phyloP scores from a whole-genome alignment of 2,113 vertebrate genomes.

The Cyprinodon tularosa region DNA sequence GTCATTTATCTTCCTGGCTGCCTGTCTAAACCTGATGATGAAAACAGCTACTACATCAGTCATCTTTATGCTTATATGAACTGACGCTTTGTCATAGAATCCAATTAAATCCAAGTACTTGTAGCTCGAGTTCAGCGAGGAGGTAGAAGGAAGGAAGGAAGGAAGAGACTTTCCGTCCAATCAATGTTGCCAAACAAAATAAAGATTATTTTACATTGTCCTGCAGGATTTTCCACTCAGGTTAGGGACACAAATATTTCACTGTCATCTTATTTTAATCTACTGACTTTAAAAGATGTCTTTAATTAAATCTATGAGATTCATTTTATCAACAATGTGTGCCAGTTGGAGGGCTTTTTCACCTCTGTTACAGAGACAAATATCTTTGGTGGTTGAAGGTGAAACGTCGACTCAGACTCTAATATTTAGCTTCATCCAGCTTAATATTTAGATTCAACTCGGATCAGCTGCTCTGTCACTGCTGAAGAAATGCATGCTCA shows the following conservation, averaged over 20 bases:
- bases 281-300: neutral
- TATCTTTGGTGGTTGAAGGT: too few species aligned
- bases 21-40: neutral
- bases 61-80: neutral
- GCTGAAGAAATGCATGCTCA: too few species aligned
- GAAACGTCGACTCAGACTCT: too few species aligned
- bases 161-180: neutral
- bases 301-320: too few species aligned
- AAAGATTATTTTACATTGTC: slow-evolving; percentile 15
- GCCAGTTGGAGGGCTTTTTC: too few species aligned
- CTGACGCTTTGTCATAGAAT: neutral
- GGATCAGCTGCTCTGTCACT: too few species aligned
- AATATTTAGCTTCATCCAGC: too few species aligned
- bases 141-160: slow-evolving; percentile 3
- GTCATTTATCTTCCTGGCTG: neutral
- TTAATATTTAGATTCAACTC: too few species aligned
- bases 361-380: too few species aligned
- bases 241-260: neutral
- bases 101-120: neutral
- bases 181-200: slow-evolving; percentile 18
- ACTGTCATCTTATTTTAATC: neutral
- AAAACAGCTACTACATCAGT: neutral
- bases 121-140: neutral
- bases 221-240: slow-evolving; percentile 7
- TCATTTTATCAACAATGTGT: too few species aligned